Evolutionary conservation across 2,113 vertebrate species (phyloP).

Genomic region (Melanerpes formicivorus): DNA sequence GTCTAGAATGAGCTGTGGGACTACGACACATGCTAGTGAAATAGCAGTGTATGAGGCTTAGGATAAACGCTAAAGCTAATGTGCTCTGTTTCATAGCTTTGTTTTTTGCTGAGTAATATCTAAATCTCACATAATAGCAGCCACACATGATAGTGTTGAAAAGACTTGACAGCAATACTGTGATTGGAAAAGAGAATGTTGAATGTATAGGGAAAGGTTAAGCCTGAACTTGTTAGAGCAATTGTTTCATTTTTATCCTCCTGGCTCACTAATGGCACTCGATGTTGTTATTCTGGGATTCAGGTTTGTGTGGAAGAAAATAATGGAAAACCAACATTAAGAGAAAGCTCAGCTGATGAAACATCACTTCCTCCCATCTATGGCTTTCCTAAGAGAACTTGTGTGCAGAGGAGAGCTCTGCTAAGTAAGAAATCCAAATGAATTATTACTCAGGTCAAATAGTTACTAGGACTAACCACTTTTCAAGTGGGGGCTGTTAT

Average conservation of each 20-base stretch:
- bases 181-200: not conserved
- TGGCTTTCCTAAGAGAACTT: not conserved
- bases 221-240: not conserved
- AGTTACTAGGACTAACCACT: not conserved
- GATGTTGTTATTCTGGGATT: not conserved
- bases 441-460: not conserved
- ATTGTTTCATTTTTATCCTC: not conserved
- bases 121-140: not conserved
- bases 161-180: not conserved
- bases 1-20: not conserved
- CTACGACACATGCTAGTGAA: not conserved
- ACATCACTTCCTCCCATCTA: not conserved
- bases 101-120: not conserved
- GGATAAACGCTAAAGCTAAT: not conserved
- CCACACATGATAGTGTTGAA: not conserved
- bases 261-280: not conserved
- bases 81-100: not conserved
- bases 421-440: not conserved
- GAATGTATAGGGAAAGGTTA: not conserved
- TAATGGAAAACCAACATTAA: not conserved
- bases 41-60: not conserved
- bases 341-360: conserved; percentile 14
- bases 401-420: not conserved
- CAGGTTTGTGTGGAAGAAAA: not conserved
- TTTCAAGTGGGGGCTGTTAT: not conserved